These are phyloP conservation scores for Datnioides undecimradiatus DNA, from an alignment of 2,113 vertebrate genomes.

Conservation along the genomic window DNA sequence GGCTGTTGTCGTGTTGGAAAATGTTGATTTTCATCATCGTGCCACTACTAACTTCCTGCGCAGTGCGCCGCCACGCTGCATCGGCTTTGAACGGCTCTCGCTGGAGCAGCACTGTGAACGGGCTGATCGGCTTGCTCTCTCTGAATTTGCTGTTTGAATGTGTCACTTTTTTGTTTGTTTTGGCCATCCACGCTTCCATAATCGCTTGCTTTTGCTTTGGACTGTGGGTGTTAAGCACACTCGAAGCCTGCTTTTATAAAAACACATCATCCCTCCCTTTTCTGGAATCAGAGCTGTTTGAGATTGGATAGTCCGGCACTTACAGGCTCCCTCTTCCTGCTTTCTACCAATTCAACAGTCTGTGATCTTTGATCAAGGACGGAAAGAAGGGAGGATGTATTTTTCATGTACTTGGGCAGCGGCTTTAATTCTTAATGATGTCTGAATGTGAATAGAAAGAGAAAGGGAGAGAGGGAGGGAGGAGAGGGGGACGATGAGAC, in stretches of 20 bases:
- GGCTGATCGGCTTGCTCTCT: slow-evolving; percentile 16
- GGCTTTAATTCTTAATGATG: slow-evolving; percentile 58
- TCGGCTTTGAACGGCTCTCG: slow-evolving; percentile 42
- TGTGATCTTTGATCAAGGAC: slow-evolving; percentile 14
- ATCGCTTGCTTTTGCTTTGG: slow-evolving; percentile 14
- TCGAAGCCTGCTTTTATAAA: slow-evolving; percentile 7
- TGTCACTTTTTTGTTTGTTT: slow-evolving; percentile 14
- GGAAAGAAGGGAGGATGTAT: slow-evolving; percentile 35
- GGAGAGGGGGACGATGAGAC: slow-evolving; percentile 22
- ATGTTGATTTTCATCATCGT: slow-evolving; percentile 23
- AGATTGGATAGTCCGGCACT: neutral
- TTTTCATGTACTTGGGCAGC: slow-evolving; percentile 33
- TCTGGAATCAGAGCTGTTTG: slow-evolving; percentile 15
- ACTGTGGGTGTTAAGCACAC: neutral
- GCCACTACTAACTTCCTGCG: neutral
- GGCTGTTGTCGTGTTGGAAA: slow-evolving; percentile 15
- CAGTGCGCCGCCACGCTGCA: slow-evolving; percentile 32
- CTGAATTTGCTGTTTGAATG: slow-evolving; percentile 36
- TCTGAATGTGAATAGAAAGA: slow-evolving; percentile 24
- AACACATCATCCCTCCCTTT: slow-evolving; percentile 17
- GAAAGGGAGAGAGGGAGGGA: neutral
- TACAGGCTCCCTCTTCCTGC: neutral
- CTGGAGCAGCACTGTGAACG: slow-evolving; percentile 10
- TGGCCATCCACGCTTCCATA: neutral
- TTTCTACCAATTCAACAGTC: slow-evolving; percentile 4